Conservation (phyloP, 92 coral and sea anemone genomes). For the Siderastrea siderea region DNA sequence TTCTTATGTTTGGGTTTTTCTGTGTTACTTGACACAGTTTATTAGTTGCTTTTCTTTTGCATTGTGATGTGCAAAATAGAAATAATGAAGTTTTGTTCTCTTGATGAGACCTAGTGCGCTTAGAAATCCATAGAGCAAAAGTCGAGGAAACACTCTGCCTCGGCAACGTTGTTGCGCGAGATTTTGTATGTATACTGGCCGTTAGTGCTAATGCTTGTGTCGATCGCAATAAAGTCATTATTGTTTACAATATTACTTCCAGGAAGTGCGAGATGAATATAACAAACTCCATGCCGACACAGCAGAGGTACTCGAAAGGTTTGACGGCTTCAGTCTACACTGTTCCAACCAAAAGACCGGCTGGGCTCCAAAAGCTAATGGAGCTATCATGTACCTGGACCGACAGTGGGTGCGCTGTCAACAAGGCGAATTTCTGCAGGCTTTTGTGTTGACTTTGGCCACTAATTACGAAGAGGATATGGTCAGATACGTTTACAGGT, state of each 20-base stretch:
- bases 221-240: too few relatives aligned
- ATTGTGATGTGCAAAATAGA: too few relatives aligned
- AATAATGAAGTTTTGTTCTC: too few relatives aligned
- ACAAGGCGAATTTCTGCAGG: conserved; percentile 68
- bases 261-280: conserved; percentile 69
- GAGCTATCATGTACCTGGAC: conserved; percentile 73
- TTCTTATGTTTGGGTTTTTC: too few relatives aligned
- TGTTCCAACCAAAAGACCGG: conserved; percentile 73
- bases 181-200: too few relatives aligned
- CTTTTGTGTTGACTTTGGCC: conserved; percentile 61
- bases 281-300: conserved; percentile 47
- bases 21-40: too few relatives aligned
- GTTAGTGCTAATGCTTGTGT: too few relatives aligned
- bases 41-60: too few relatives aligned
- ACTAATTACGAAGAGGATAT: conserved; percentile 40
- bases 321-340: conserved; percentile 58
- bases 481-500: conserved; percentile 74
- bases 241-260: neutral
- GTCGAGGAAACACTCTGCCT: too few relatives aligned
- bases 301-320: conserved; percentile 62
- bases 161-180: too few relatives aligned
- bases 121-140: too few relatives aligned
- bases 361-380: conserved; percentile 77
- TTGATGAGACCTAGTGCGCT: too few relatives aligned
- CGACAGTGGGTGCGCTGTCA: conserved; percentile 77